phyloP scores from a whole-genome alignment of 2,888 invertebrate genomes.

The Heterodera filipjevi region DNA sequence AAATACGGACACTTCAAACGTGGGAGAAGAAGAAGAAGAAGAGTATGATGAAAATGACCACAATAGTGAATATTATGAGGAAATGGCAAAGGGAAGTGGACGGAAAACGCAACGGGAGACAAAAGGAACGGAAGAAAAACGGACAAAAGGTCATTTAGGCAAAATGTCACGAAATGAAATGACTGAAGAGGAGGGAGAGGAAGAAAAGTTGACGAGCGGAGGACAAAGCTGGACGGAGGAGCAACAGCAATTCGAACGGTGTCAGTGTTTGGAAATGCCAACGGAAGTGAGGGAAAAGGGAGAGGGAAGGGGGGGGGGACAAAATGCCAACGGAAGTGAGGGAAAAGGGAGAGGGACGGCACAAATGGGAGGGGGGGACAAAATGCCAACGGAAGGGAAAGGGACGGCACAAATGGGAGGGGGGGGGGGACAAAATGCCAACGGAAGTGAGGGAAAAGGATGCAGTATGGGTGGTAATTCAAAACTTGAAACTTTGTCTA shows the following conservation, averaged over 20 bases:
- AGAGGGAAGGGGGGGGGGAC: not conserved
- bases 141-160: not conserved
- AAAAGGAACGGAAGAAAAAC: not conserved
- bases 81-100: not conserved
- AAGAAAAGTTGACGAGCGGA: conserved; percentile 73
- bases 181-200: not conserved
- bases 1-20: not conserved
- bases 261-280: not conserved
- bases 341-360: not conserved
- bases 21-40: not conserved
- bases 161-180: not conserved
- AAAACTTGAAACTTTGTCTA: no score
- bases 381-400: not conserved
- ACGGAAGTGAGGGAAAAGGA: not conserved
- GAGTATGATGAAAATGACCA: conserved; percentile 2
- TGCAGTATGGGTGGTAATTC: no score
- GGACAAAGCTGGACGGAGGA: conserved; percentile 72
- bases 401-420: not conserved
- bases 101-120: not conserved
- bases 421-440: not conserved
- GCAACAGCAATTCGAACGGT: not conserved
- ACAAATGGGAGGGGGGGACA: not conserved
- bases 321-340: not conserved
- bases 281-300: not conserved
- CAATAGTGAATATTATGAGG: not conserved